Evolutionary conservation across 2,113 vertebrate genomes (phyloP).

Genomic region (Machaerirhynchus nigripectus): DNA sequence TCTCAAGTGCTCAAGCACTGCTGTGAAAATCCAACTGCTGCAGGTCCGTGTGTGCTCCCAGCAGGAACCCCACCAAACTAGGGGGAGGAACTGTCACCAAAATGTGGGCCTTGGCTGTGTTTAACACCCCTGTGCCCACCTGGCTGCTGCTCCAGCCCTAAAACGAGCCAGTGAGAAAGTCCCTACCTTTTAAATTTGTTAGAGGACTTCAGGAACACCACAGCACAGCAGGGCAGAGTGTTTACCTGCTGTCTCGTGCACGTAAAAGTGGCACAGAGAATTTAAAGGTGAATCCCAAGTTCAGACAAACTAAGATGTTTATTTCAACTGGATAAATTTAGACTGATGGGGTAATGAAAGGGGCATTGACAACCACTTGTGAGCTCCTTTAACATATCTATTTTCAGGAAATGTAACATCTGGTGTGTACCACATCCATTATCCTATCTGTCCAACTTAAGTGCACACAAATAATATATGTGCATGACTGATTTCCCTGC

Average conservation of each 20-base stretch:
- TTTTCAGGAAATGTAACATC: constrained; percentile 90
- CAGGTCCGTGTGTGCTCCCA: rapidly evolving
- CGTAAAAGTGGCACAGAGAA: background rate
- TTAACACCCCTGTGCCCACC: background rate
- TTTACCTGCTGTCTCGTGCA: background rate
- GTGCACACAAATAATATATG: constrained; percentile 63
- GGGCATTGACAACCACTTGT: constrained; percentile 75
- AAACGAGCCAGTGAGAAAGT: background rate
- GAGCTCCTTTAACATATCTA: constrained; percentile 80
- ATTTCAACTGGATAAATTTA: constrained; percentile 45
- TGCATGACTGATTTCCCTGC: constrained; percentile 72
- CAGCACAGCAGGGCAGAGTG: background rate
- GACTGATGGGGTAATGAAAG: constrained; percentile 83
- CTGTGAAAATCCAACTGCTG: background rate
- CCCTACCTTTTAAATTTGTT: background rate
- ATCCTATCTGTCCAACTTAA: constrained; percentile 68
- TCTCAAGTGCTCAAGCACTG: background rate
- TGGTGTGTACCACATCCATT: constrained; percentile 75
- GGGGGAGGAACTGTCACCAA: too few relatives aligned
- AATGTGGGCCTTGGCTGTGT: background rate
- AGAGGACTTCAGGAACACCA: background rate
- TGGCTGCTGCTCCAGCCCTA: background rate
- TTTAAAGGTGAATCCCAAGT: constrained; percentile 50
- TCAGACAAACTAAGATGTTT: constrained; percentile 70
- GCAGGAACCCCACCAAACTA: background rate